Conservation (phyloP, 2,113 vertebrate species). For the Nyctibius bracteatus region DNA sequence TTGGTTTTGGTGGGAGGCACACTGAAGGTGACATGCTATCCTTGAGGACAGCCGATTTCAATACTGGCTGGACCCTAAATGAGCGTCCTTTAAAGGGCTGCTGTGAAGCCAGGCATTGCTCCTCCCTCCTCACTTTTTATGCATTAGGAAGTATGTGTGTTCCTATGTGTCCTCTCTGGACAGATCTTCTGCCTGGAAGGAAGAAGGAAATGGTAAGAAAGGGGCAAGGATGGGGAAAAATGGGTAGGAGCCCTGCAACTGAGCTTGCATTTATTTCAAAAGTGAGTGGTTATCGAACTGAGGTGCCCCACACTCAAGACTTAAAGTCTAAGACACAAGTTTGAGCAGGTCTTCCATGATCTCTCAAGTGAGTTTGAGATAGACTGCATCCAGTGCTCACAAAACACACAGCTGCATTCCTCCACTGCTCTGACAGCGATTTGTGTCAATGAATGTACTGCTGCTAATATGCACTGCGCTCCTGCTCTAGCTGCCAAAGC, state of each 20-base stretch:
- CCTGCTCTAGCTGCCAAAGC: background rate
- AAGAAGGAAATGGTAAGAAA: background rate
- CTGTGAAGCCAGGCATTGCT: background rate
- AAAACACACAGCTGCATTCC: background rate
- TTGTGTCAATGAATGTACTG: background rate
- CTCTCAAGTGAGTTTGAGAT: fast-evolving
- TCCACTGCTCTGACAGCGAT: background rate
- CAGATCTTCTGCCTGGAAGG: background rate
- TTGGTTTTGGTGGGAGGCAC: background rate
- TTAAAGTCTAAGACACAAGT: background rate
- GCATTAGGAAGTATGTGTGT: background rate
- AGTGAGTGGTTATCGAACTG: background rate
- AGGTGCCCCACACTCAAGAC: background rate
- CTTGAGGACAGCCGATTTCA: background rate
- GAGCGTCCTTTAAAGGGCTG: background rate
- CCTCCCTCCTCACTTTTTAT: background rate
- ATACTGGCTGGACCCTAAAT: background rate
- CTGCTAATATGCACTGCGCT: background rate
- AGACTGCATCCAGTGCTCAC: background rate
- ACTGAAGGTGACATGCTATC: background rate
- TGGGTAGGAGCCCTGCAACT: background rate
- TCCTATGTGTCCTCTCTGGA: background rate
- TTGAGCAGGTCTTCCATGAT: background rate
- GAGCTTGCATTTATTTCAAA: background rate
- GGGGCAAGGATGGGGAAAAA: background rate